These are phyloP conservation scores for Apostichopus japonicus DNA, from an alignment of 35 echinoderm and acorn worm genomes.

Conservation along the genomic window DNA sequence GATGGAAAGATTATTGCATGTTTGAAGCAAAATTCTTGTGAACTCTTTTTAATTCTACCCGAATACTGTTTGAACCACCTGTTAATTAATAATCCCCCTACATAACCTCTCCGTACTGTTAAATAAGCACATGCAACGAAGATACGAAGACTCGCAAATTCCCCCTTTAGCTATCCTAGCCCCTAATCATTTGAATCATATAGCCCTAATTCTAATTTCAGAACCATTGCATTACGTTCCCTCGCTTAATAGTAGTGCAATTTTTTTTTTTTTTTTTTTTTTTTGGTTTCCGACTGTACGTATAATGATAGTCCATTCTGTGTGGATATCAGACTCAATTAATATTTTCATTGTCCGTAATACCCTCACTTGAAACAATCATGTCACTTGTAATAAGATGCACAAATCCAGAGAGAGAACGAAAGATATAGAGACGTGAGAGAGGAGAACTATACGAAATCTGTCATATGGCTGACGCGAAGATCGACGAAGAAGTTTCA, in stretches of 20 bases:
- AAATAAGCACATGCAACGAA: no score
- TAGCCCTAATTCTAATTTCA: no score
- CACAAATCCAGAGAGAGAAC: background rate
- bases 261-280: background rate
- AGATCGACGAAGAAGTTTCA: background rate
- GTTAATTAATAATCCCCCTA: no score
- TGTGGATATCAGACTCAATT: conserved; percentile 36
- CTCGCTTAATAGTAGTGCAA: background rate
- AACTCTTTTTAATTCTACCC: no score
- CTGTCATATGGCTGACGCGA: background rate
- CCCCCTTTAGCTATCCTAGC: no score
- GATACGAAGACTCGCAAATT: no score
- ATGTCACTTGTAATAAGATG: conserved; percentile 13
- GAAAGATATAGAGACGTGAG: background rate
- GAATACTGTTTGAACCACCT: no score
- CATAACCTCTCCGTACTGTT: no score
- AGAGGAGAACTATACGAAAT: background rate
- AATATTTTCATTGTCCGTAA: conserved; percentile 42
- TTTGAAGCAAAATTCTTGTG: no score
- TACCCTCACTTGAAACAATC: conserved; percentile 38
- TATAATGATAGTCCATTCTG: conserved; percentile 4
- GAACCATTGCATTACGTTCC: no score
- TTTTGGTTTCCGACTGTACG: background rate
- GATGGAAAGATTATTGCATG: no score
- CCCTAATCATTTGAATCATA: no score